Base-by-base conservation (phyloP, 2,888 invertebrate species). In the Eristalis pertinax region DNA sequence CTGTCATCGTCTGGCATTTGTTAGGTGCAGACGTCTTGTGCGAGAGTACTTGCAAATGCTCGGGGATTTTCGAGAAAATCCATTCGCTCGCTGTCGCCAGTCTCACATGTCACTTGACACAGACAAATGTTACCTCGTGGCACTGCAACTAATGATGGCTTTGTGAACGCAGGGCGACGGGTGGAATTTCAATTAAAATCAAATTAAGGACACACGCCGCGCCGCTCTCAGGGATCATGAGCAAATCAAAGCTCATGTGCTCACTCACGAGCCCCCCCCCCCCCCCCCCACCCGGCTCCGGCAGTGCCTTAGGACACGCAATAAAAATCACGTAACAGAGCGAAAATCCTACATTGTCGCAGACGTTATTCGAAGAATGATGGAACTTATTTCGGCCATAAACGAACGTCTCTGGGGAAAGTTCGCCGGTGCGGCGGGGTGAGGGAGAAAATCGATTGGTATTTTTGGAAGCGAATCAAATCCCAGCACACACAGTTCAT, bases 101-200 rank as follows among this genome's bases (percentile, higher is more conserved):
- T 63, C 76, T 63, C 75, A 60, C 73, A 50, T 69, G 56, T 35
- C 69, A 29, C 35, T 80, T 75, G 84, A 84, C 76, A 63, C 35
- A 72, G 68, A 84, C 80, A 76, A 84, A 81, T 80, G 84, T 76
- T 68, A 63, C 67, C 79, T 29, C 69, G 60, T 29, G 24, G 26
- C 11, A 13, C 3, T 60, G 26, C 60, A 73, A 50, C 62, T 65
- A 58, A 58, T 64, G 24, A 38, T 7, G 24, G 15, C 58, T 15
- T 2, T 43, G 19, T 19, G 19, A 19, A 19, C 8, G 50, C 8
- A 10, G 19, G n/a, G 43, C 4, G 7, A 19, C 8, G 43, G 43
- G 43, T n/a, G 50, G 50, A 50, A 50, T 50, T 50, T 50, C 19
- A 50, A 50, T 29, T 29, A 29, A 63, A 29, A 32, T 63, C 63